Conservation (phyloP, 2,113 vertebrate genomes). For the Syngnathus typhle region DNA sequence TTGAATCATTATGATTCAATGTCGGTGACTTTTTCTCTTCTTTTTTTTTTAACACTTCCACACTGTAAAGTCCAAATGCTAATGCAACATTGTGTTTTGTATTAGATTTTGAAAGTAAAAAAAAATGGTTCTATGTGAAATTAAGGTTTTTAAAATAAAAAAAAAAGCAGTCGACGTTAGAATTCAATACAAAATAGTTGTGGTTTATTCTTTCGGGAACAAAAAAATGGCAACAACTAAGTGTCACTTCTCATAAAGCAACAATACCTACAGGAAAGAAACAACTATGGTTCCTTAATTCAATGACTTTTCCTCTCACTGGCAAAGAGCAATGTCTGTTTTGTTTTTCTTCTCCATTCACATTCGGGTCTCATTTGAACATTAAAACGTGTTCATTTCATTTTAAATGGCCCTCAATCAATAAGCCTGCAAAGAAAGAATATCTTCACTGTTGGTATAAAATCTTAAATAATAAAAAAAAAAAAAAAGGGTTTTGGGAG, state of each 20-base stretch:
- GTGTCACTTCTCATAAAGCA: conserved; percentile 62
- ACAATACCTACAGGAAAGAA: conserved; percentile 66
- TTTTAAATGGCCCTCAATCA: conserved; percentile 59
- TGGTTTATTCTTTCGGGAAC: conserved; percentile 67
- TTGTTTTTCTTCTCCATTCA: conserved; percentile 24
- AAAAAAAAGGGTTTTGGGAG: conserved; percentile 43
- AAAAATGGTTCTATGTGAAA: conserved; percentile 58
- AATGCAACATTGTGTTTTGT: too few species aligned
- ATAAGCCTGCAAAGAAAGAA: conserved; percentile 66
- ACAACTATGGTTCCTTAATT: conserved; percentile 45
- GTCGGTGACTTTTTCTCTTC: too few species aligned
- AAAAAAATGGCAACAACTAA: conserved; percentile 71
- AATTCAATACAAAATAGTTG: conserved; percentile 70
- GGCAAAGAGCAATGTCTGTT: conserved; percentile 15
- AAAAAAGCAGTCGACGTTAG: conserved; percentile 9
- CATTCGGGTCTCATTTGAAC: conserved; percentile 57
- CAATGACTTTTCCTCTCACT: conserved; percentile 37
- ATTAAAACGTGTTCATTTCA: conserved; percentile 72
- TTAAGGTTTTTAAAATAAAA: neutral
- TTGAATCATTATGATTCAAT: too few species aligned
- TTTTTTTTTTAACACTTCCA: neutral
- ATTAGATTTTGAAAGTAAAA: too few species aligned
- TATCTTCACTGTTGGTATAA: conserved; percentile 6
- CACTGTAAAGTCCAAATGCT: too few species aligned
- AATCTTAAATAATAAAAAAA: conserved; percentile 50